Evolutionary conservation across 2,797 vertebrate species (phyloP).

Genomic region (Ctenopoma kingsleyae): DNA sequence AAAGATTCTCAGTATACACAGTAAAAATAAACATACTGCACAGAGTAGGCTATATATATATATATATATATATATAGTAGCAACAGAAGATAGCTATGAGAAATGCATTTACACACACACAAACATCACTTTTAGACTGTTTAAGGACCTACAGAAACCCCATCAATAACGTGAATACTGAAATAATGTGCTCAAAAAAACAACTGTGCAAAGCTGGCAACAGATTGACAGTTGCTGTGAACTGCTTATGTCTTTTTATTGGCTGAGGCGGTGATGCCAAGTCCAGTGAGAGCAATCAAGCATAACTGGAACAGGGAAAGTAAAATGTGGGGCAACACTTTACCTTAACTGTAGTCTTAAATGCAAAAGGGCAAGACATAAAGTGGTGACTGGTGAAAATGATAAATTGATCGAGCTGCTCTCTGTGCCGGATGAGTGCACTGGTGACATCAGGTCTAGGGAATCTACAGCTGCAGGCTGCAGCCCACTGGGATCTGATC

Average conservation of each 20-base stretch:
- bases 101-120: too few species aligned
- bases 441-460: constrained; percentile 68
- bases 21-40: too few species aligned
- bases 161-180: too few species aligned
- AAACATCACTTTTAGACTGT: neutral
- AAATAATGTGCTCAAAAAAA: too few species aligned
- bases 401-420: constrained; percentile 39
- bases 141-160: too few species aligned
- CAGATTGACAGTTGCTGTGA: neutral
- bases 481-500: constrained; percentile 57
- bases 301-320: neutral
- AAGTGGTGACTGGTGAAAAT: constrained; percentile 13
- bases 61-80: too few species aligned
- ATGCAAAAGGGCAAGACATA: neutral
- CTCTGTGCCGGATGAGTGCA: constrained; percentile 45
- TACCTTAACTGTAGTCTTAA: neutral
- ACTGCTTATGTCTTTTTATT: neutral
- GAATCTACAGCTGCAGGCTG: constrained; percentile 73
- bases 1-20: too few species aligned
- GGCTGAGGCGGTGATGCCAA: neutral
- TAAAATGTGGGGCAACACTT: neutral
- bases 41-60: too few species aligned
- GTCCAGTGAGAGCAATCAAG: neutral
- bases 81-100: too few species aligned
- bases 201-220: neutral